Evolutionary conservation across 2,113 vertebrate genomes (phyloP).

Genomic region (Ranitomeya imitator): DNA sequence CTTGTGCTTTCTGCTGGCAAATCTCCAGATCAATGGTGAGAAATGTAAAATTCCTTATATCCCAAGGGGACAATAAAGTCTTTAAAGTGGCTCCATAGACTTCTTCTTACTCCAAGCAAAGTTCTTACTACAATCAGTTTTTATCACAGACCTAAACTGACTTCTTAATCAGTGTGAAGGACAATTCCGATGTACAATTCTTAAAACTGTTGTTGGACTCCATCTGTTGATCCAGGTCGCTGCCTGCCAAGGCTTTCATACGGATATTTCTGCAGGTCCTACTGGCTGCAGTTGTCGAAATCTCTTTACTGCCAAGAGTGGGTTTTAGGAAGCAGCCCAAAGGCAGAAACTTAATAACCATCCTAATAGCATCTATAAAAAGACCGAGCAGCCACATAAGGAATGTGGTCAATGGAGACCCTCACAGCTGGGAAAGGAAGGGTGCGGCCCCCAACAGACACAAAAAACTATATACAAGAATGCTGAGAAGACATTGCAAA

Average conservation of each 20-base stretch:
- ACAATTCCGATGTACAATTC: not conserved
- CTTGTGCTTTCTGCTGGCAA: not conserved
- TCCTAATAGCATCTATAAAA: constrained; percentile 46
- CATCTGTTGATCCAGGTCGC: not conserved
- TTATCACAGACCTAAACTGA: not conserved
- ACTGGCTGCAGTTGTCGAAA: constrained; percentile 22
- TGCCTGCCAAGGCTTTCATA: constrained; percentile 14
- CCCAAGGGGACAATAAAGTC: not conserved
- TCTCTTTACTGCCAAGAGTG: constrained; percentile 4
- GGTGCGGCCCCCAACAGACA: constrained; percentile 41
- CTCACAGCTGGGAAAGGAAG: constrained; percentile 43
- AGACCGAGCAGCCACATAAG: constrained; percentile 31
- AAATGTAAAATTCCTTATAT: not conserved
- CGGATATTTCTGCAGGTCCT: constrained; percentile 6
- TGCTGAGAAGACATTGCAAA: constrained; percentile 27
- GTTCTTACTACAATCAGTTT: not conserved
- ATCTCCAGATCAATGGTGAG: not conserved
- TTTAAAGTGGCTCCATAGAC: not conserved
- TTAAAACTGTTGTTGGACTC: constrained; percentile 3
- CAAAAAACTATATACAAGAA: constrained; percentile 26
- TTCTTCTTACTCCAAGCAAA: not conserved
- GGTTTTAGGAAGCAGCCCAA: not conserved
- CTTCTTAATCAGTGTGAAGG: not conserved
- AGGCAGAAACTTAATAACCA: constrained; percentile 16
- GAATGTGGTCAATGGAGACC: constrained; percentile 46